Evolutionary conservation across 2,113 vertebrate genomes (phyloP).

Genomic region (Myocastor coypus): DNA sequence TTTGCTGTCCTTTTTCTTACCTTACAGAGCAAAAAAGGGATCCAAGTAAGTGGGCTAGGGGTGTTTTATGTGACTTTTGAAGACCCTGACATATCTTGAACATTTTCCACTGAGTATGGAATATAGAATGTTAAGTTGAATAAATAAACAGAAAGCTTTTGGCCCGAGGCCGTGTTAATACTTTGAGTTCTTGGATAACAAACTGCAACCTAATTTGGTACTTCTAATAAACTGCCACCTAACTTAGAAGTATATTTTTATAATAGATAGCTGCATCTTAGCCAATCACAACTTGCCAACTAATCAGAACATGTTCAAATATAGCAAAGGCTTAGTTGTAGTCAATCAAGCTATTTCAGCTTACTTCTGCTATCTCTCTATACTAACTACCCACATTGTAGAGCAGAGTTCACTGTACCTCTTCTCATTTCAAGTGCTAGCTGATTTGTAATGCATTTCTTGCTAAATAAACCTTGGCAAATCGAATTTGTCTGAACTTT

Average conservation of each 20-base stretch:
- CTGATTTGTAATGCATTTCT: neutral
- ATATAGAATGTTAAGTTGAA: neutral
- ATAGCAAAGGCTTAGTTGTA: neutral
- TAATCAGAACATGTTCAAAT: neutral
- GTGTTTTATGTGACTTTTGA: neutral
- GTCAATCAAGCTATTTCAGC: neutral
- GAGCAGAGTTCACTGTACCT: neutral
- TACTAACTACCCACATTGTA: neutral
- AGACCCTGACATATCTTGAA: constrained; percentile 21
- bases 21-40: neutral
- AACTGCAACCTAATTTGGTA: neutral
- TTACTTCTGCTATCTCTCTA: neutral
- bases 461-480: neutral
- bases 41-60: neutral
- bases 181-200: neutral
- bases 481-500: neutral
- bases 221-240: neutral
- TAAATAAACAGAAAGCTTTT: neutral
- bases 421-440: neutral
- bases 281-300: neutral
- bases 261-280: neutral
- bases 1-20: constrained; percentile 30
- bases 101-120: constrained; percentile 1
- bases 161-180: neutral
- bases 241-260: neutral